Evolutionary conservation across 2,888 invertebrate genomes (phyloP).

Genomic region (Notocelia uddmanniana): DNA sequence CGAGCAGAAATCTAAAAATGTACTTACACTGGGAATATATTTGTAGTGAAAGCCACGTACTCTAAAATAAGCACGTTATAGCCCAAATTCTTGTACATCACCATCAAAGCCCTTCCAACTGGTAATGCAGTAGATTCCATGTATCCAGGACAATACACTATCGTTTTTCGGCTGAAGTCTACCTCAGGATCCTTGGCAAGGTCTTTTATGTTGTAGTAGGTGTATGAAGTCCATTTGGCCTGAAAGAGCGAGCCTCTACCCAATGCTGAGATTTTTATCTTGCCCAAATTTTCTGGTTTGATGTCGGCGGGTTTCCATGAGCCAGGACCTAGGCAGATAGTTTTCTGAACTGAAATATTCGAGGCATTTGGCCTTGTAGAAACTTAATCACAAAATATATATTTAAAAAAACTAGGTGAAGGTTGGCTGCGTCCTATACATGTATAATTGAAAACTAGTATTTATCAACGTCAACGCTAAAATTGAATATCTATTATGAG

Average conservation of each 20-base stretch:
- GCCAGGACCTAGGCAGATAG: conserved; percentile 6
- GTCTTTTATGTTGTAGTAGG: conserved; percentile 62
- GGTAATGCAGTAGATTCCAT: conserved; percentile 63
- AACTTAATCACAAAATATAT: no score
- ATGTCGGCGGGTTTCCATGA: neutral
- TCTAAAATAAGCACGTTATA: conserved; percentile 69
- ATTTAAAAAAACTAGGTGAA: no score
- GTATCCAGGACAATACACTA: conserved; percentile 68
- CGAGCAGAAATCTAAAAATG: neutral
- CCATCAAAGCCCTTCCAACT: conserved; percentile 53
- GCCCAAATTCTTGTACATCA: conserved; percentile 62
- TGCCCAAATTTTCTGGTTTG: conserved; percentile 14
- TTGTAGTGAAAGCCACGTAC: conserved; percentile 62
- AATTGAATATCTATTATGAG: no score
- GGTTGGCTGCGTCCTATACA: no score
- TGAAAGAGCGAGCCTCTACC: conserved; percentile 48
- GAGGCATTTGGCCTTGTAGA: no score
- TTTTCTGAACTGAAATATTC: no score
- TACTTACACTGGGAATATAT: conserved; percentile 70
- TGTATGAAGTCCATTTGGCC: conserved; percentile 57
- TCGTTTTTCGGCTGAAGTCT: conserved; percentile 60
- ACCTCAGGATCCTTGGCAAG: conserved; percentile 60
- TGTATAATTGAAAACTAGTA: no score
- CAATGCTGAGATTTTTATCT: conserved; percentile 54
- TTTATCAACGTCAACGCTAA: no score